Base-by-base conservation (phyloP, 2,113 vertebrate genomes). In the Chaenogobius annularis region DNA sequence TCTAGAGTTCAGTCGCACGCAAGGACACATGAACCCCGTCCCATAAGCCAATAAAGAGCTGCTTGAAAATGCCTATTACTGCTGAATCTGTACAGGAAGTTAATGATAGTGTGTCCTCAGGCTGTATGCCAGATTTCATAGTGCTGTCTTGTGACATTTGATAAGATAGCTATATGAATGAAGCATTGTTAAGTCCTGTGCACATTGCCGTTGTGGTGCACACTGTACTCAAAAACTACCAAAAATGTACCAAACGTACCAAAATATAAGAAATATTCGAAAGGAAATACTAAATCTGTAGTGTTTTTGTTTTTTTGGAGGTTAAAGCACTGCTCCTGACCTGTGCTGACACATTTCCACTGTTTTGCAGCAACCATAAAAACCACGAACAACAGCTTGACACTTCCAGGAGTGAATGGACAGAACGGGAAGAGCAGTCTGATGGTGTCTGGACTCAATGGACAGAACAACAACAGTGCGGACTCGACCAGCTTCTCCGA, bases 401-500 rank as follows among this genome's bases (percentile, higher is more conserved):
- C 7, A 71, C 31, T 75, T 0, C 0, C 85, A 12, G 68, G 59
- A 64, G 58, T 69, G 43, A 89, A 84, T 0, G 56, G 80, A 1
- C 10, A 26, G 40, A 88, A 0, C 0, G 35, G 75, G 37, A 66
- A 83, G 1, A 70, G 64, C 76, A 31, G 19, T 19, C 46, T 59
- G 7, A 7, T 7, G 72, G 22, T 75, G 0, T 0, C 85, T 19
- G 68, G 59, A 65, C 61, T 70, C 40, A 89, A 83, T 0, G 64
- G 80, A 1, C 11, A 35, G 37, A 88, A 0, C 0, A 37, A 75
- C 22, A 77, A 0, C 0, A 72, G 22, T 66, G 0, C 44, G 61
- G 43, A 86, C n/a, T 0, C 1, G 0, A 3, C 69, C 0, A 67
- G 73, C 5, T 81, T 94, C 75, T 91, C 93, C 13, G 94, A 96